These are phyloP conservation scores for Perizoma flavofasciatum DNA, from an alignment of 2,888 invertebrate genomes.

Conservation along the genomic window DNA sequence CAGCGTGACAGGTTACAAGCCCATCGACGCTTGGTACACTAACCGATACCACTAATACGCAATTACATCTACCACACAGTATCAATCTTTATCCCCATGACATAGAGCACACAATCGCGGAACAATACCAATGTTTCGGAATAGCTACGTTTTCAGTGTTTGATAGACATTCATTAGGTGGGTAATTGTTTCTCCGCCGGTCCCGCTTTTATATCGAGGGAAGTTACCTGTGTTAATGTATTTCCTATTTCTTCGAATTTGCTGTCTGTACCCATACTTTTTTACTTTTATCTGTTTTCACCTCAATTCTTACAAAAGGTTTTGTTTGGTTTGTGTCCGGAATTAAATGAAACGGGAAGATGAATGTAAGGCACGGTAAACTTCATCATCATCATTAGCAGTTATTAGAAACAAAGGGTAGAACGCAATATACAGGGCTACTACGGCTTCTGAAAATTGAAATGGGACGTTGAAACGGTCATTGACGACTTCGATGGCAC, in stretches of 20 bases:
- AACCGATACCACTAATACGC: conserved; percentile 15
- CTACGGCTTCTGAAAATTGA: too few relatives aligned
- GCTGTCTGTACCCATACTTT: conserved; percentile 4
- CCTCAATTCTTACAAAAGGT: background rate
- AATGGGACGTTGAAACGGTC: too few relatives aligned
- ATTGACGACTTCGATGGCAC: too few relatives aligned
- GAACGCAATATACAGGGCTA: too few relatives aligned
- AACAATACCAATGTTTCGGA: conserved; percentile 12
- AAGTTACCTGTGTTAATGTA: conserved; percentile 36
- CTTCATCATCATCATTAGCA: too few relatives aligned
- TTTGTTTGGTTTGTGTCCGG: conserved; percentile 10
- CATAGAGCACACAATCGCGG: conserved; percentile 14
- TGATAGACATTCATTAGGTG: conserved; percentile 45
- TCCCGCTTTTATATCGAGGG: conserved; percentile 30
- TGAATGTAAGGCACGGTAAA: too few relatives aligned
- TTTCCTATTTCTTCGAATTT: conserved; percentile 35
- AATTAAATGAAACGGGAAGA: background rate
- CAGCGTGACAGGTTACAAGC: too few relatives aligned
- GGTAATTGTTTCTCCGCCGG: conserved; percentile 43
- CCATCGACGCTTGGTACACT: too few relatives aligned
- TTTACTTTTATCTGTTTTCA: too few relatives aligned
- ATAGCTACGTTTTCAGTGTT: conserved; percentile 30
- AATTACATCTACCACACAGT: conserved; percentile 17
- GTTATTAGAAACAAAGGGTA: too few relatives aligned
- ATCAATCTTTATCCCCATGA: conserved; percentile 14